phyloP scores from a whole-genome alignment of 2,888 invertebrate species.

The Ecdyonurus torrentis region DNA sequence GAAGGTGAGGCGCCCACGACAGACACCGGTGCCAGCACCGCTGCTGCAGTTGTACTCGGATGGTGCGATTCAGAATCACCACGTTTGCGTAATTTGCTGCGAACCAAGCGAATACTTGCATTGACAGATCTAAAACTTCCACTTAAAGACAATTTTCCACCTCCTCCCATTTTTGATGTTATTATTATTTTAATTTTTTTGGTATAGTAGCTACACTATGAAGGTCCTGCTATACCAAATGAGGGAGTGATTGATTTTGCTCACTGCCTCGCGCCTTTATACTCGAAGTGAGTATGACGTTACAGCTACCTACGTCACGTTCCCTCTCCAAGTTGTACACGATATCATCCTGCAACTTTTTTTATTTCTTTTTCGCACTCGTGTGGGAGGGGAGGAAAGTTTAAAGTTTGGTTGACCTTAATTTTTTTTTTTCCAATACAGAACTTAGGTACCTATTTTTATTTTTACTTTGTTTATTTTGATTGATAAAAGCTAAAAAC shows the following conservation, averaged over 20 bases:
- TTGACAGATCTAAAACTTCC: neutral
- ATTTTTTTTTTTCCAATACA: too few relatives aligned
- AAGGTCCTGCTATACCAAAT: neutral
- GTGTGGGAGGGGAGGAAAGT: neutral
- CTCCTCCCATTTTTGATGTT: neutral
- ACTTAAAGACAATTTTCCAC: neutral
- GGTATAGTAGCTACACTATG: neutral
- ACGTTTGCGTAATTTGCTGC: conserved; percentile 75
- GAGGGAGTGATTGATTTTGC: neutral
- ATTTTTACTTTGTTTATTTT: too few relatives aligned
- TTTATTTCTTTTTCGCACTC: neutral
- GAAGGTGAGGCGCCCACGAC: conserved; percentile 11
- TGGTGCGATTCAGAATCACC: conserved; percentile 35
- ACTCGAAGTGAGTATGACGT: neutral
- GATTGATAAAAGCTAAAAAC: too few relatives aligned
- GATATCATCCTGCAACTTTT: neutral
- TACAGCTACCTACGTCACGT: neutral
- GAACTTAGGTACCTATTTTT: too few relatives aligned
- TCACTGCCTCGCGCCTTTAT: neutral
- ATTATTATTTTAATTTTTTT: too few relatives aligned
- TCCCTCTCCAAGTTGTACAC: neutral
- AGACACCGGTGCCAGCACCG: neutral
- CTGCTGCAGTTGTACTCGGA: neutral
- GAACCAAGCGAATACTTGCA: conserved; percentile 45
- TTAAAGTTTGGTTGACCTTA: neutral